Evolutionary conservation across 2,888 invertebrate genomes (phyloP).

Genomic region (Polymixis lichenea): DNA sequence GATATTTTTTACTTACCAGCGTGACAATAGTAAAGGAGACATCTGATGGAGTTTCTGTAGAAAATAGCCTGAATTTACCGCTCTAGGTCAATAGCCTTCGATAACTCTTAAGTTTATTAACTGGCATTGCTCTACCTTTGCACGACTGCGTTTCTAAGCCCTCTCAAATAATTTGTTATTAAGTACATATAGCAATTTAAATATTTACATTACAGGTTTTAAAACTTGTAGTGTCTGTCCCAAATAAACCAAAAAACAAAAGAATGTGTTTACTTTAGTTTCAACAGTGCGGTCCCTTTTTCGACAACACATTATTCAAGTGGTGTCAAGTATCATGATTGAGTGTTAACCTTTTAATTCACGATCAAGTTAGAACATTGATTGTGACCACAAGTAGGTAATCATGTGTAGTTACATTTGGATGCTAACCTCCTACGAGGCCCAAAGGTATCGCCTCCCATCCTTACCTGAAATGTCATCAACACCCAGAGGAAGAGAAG

Average conservation of each 20-base stretch:
- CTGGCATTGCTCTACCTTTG: neutral
- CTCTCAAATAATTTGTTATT: neutral
- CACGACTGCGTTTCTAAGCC: neutral
- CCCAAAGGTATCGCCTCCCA: neutral
- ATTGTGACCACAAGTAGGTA: too few species aligned
- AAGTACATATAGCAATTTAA: neutral
- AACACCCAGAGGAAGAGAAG: neutral
- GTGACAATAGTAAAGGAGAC: neutral
- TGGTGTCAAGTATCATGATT: neutral
- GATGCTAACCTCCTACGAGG: neutral
- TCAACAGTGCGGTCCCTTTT: neutral
- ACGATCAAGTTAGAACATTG: neutral
- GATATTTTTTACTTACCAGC: too few species aligned
- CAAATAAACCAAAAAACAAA: slow-evolving; percentile 2
- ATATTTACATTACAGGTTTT: slow-evolving; percentile 1
- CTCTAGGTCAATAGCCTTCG: neutral
- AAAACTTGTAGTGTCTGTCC: neutral
- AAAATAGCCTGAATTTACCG: neutral
- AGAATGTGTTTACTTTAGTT: neutral
- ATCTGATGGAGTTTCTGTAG: neutral
- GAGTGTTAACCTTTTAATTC: neutral
- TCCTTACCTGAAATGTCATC: neutral
- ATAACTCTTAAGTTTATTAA: neutral
- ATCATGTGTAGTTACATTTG: neutral
- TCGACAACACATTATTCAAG: neutral